Evolutionary conservation across 2,888 invertebrate species (phyloP).

Genomic region (Capitulum mitella): DNA sequence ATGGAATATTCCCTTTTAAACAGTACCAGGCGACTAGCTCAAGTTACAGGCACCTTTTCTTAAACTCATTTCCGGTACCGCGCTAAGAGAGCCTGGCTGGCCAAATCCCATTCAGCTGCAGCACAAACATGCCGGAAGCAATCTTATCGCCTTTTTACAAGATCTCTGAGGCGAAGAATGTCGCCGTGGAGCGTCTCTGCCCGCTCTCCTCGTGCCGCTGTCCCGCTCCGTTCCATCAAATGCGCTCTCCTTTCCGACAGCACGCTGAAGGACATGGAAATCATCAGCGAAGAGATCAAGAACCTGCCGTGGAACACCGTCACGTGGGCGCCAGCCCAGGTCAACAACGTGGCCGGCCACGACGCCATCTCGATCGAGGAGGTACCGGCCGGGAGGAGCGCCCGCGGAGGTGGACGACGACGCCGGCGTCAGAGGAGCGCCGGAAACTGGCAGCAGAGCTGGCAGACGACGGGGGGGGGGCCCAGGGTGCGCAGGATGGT

Average conservation of each 20-base stretch:
- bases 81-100: no score
- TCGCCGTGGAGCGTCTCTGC: background rate
- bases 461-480: no score
- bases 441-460: no score
- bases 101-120: background rate
- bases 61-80: no score
- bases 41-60: no score
- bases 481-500: no score
- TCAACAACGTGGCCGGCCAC: background rate
- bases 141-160: background rate
- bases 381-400: no score
- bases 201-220: background rate
- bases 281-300: background rate
- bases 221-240: background rate
- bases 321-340: background rate
- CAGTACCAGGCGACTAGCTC: no score
- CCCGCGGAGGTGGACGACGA: no score
- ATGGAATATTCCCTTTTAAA: no score
- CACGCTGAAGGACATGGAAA: background rate
- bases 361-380: constrained; percentile 1
- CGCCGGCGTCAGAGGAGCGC: no score
- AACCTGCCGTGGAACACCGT: constrained; percentile 16
- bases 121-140: background rate
- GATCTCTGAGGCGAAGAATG: background rate
- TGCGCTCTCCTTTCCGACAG: background rate